Conservation (phyloP, 2,888 invertebrate species). For the Mythimna pallens region DNA sequence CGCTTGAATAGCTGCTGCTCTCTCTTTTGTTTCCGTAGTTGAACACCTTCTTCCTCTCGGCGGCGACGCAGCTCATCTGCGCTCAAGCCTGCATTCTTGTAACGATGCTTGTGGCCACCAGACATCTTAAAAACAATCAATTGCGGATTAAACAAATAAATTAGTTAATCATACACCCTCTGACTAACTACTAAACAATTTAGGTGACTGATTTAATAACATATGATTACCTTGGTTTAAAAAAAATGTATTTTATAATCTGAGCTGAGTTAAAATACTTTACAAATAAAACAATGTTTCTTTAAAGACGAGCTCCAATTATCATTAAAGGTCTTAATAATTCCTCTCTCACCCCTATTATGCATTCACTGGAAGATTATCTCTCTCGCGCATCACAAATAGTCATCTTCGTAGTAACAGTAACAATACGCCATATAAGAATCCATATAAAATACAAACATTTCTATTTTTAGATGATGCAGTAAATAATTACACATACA, state of each 20-base stretch:
- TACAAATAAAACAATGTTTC: neutral
- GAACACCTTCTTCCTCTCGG: constrained; percentile 98
- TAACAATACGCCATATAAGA: neutral
- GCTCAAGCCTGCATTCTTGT: constrained; percentile 98
- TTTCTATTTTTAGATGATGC: constrained; percentile 18
- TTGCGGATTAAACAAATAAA: neutral
- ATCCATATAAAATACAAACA: constrained; percentile 4
- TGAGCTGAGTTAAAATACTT: no score
- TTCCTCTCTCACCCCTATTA: neutral
- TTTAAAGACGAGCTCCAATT: neutral
- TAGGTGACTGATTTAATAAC: constrained; percentile 5
- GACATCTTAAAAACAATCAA: constrained; percentile 92
- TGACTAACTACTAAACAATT: neutral
- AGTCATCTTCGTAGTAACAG: constrained; percentile 25
- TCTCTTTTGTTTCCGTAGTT: constrained; percentile 98
- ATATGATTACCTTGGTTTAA: constrained; percentile 15
- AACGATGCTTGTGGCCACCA: constrained; percentile 96
- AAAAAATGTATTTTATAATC: neutral
- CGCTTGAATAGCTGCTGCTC: constrained; percentile 98
- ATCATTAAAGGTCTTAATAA: neutral
- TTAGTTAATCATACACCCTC: neutral
- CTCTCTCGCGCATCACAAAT: neutral
- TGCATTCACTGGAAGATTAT: constrained; percentile 5
- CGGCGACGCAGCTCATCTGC: constrained; percentile 97
- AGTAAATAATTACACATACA: constrained; percentile 28